Conservation (phyloP, 1,140 invertebrate genomes). For the Asobara japonica region DNA sequence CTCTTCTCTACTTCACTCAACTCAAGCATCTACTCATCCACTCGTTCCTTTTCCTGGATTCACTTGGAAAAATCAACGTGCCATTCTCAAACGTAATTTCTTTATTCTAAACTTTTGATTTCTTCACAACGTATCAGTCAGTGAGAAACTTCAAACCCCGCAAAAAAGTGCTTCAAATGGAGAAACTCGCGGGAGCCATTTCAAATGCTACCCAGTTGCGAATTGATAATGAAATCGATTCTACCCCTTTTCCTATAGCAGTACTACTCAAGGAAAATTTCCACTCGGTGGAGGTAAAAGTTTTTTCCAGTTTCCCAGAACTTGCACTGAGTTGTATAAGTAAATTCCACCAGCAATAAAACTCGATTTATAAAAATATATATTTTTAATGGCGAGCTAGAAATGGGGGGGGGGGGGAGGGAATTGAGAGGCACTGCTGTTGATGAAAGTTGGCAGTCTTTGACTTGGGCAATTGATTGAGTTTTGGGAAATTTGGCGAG, state of each 20-base stretch:
- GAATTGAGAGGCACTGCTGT: background rate
- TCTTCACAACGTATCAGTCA: slow-evolving; percentile 8
- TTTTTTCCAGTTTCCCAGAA: background rate
- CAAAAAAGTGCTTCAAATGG: background rate
- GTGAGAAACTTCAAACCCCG: slow-evolving; percentile 1
- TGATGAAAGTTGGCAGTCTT: too few relatives aligned
- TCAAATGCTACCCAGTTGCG: background rate
- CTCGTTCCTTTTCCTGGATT: background rate
- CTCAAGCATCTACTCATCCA: background rate
- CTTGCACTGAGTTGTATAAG: slow-evolving; percentile 1
- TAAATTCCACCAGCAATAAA: background rate
- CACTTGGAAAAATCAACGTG: background rate
- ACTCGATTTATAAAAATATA: slow-evolving; percentile 12
- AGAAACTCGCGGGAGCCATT: slow-evolving; percentile 8
- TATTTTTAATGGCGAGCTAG: background rate
- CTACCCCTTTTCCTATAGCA: background rate
- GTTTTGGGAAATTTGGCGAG: too few relatives aligned
- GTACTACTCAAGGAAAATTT: background rate
- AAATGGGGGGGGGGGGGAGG: background rate
- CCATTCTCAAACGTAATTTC: slow-evolving; percentile 1
- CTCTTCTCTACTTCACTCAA: background rate
- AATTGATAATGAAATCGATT: slow-evolving; percentile 28
- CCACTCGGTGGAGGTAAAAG: background rate
- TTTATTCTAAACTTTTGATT: slow-evolving; percentile 6
- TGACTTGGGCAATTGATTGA: too few relatives aligned